Conservation (phyloP, 2,113 vertebrate species). For the Urocitellus parryii region DNA sequence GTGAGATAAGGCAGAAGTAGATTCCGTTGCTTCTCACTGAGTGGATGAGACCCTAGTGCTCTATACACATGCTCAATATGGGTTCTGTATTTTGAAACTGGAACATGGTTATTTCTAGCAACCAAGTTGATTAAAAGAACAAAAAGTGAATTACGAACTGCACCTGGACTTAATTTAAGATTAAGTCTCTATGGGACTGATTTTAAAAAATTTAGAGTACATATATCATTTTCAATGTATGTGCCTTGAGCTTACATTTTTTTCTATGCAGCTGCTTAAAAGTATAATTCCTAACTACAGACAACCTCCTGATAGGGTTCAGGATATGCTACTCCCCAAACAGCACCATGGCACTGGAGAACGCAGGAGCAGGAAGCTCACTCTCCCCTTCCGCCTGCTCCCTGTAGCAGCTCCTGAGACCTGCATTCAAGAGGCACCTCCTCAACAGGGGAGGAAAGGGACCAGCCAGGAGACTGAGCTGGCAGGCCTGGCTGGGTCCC, state of each 20-base stretch:
- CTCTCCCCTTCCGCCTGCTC: not conserved
- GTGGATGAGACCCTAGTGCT: fast-evolving
- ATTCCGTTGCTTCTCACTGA: not conserved
- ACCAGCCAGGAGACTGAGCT: not conserved
- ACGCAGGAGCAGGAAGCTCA: not conserved
- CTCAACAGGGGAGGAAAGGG: fast-evolving
- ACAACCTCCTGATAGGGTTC: not conserved
- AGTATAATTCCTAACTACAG: not conserved
- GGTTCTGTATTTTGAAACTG: not conserved
- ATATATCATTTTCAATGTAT: not conserved
- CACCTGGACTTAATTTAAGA: not conserved
- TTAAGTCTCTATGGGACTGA: not conserved
- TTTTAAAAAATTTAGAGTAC: not conserved
- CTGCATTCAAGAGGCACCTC: not conserved
- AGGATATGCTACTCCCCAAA: no score
- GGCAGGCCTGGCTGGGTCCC: not conserved
- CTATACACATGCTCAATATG: fast-evolving
- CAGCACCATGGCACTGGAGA: not conserved
- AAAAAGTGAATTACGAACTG: not conserved
- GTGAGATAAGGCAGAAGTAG: not conserved
- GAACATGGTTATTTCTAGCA: not conserved
- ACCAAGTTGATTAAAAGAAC: not conserved
- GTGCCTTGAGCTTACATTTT: not conserved
- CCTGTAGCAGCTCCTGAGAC: no score
- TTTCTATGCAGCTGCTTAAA: not conserved